These are phyloP conservation scores for Temnothorax ravouxi DNA, from an alignment of 2,888 invertebrate genomes.

Conservation along the genomic window DNA sequence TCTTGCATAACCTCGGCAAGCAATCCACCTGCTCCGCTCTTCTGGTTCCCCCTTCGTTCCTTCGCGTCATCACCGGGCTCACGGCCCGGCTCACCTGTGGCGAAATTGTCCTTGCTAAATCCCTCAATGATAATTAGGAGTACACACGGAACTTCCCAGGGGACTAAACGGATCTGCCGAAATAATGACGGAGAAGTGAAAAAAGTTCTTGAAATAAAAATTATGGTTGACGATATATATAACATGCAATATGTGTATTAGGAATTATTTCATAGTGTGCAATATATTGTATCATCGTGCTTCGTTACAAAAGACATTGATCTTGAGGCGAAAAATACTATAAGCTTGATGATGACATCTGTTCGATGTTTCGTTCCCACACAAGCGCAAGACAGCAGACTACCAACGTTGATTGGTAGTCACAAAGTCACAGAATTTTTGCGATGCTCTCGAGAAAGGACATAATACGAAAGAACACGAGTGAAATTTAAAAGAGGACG, in stretches of 20 bases:
- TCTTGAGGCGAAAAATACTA: neutral
- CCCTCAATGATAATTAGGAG: conserved; percentile 71
- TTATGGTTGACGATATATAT: neutral
- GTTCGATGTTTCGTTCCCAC: neutral
- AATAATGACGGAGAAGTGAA: neutral
- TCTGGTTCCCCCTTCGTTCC: conserved; percentile 31
- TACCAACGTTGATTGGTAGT: conserved; percentile 32
- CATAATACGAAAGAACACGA: neutral
- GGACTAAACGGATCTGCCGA: conserved; percentile 41
- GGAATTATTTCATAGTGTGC: neutral
- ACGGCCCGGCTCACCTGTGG: conserved; percentile 31
- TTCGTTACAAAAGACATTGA: neutral
- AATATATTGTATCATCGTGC: neutral
- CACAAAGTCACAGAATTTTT: conserved; percentile 48
- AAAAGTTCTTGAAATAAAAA: neutral
- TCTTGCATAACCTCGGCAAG: conserved; percentile 73
- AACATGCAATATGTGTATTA: neutral
- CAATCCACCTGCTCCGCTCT: conserved; percentile 19
- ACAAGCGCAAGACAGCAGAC: neutral
- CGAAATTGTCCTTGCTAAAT: conserved; percentile 40
- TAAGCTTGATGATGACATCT: neutral
- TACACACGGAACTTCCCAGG: conserved; percentile 32
- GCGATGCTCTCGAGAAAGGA: conserved; percentile 25
- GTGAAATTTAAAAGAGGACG: neutral
- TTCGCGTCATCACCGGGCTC: conserved; percentile 13